Percentiles rank a stretch among this genome's conserved stretches.
phyloP scores from a whole-genome alignment of 2,797 vertebrate genomes.

The Ctenopoma kingsleyae region DNA sequence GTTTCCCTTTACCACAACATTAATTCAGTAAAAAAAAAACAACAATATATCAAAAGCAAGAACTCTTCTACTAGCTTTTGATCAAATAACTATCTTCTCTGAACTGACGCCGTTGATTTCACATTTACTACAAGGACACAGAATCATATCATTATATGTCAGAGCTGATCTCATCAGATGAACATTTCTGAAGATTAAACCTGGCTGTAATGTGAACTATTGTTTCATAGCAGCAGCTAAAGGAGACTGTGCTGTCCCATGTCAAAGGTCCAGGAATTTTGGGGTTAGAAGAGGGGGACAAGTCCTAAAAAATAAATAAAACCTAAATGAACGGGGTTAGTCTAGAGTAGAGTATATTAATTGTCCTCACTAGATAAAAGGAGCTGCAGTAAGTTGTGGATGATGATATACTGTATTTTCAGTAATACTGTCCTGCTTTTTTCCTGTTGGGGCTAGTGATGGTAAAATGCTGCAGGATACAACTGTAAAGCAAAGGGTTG shows the following conservation, averaged over 20 bases:
- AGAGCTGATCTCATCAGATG: slow-evolving; percentile 27
- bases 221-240: slow-evolving; percentile 22
- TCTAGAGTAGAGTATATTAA: slow-evolving; percentile 1
- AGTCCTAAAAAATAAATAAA: slow-evolving; percentile 6
- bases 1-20: slow-evolving; percentile 51
- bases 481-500: slow-evolving; percentile 42
- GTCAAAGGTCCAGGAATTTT: not conserved
- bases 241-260: slow-evolving; percentile 37
- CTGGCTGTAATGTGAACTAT: slow-evolving; percentile 26
- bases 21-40: slow-evolving; percentile 13
- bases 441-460: not conserved
- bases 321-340: not conserved
- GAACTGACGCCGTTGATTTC: slow-evolving; percentile 27
- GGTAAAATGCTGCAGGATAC: slow-evolving; percentile 40
- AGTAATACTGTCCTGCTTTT: slow-evolving; percentile 49
- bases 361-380: slow-evolving; percentile 7
- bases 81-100: slow-evolving; percentile 2
- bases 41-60: slow-evolving; percentile 11
- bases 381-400: not conserved
- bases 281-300: not conserved
- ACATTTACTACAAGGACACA: slow-evolving; percentile 6
- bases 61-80: slow-evolving; percentile 20
- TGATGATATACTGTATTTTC: slow-evolving; percentile 36
- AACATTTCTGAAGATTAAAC: slow-evolving; percentile 19
- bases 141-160: slow-evolving; percentile 6